A percentile compares a stretch with the other conserved stretches of the same genome.
Conservation (phyloP, 2,888 invertebrate species). For the Heteropelma amictum region DNA sequence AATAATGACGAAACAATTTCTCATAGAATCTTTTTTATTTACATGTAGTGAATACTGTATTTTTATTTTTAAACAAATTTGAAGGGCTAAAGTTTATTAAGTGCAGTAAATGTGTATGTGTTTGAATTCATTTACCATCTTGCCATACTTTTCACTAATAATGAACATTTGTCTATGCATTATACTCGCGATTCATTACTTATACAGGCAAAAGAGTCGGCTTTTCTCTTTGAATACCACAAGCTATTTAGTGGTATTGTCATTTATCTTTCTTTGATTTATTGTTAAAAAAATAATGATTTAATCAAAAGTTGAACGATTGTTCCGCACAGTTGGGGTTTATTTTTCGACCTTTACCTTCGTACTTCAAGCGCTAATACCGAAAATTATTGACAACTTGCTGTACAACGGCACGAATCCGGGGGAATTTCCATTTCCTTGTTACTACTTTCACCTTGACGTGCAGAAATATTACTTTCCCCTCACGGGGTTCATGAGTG, state of each 20-base stretch:
- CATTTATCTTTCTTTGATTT: background rate
- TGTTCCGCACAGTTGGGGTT: constrained; percentile 2
- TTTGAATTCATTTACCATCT: too few relatives aligned
- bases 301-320: background rate
- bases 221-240: background rate
- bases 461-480: constrained; percentile 38
- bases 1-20: too few relatives aligned
- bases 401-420: constrained; percentile 26
- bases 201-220: too few relatives aligned
- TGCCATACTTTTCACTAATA: too few relatives aligned
- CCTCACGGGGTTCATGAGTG: background rate
- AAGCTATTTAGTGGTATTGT: background rate
- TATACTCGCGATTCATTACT: too few relatives aligned
- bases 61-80: too few relatives aligned
- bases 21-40: too few relatives aligned
- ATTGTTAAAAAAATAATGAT: too few relatives aligned
- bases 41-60: too few relatives aligned
- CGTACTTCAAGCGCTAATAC: constrained; percentile 15
- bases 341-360: constrained; percentile 2
- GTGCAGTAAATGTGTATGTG: too few relatives aligned
- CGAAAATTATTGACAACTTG: constrained; percentile 35
- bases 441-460: constrained; percentile 22
- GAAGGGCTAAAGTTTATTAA: too few relatives aligned
- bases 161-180: too few relatives aligned
- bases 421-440: constrained; percentile 32